Percentiles rank a stretch among this genome's conserved stretches.
These are phyloP conservation scores for Schizopygopsis pylzovi DNA, from an alignment of 2,797 vertebrate species.

Conservation along the genomic window DNA sequence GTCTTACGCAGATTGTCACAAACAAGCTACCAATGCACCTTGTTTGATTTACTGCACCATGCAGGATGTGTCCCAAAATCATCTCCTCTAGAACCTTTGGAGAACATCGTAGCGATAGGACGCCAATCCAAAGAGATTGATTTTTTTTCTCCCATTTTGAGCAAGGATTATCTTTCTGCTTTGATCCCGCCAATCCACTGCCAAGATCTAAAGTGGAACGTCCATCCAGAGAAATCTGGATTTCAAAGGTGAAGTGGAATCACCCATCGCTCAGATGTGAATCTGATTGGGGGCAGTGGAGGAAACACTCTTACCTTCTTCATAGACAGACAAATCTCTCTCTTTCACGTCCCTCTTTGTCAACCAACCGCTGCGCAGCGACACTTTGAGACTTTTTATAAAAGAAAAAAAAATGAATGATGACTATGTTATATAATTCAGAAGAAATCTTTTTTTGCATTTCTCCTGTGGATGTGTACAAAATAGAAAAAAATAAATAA, in stretches of 20 bases:
- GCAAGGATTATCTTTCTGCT: slow-evolving; percentile 18
- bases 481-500: slow-evolving; percentile 24
- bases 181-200: slow-evolving; percentile 32
- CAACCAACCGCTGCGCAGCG: slow-evolving; percentile 58
- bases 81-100: slow-evolving; percentile 9
- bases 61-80: neutral
- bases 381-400: slow-evolving; percentile 61
- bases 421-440: slow-evolving; percentile 44
- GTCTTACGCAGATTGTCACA: neutral
- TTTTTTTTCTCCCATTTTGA: slow-evolving; percentile 29
- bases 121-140: slow-evolving; percentile 15
- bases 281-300: slow-evolving; percentile 37
- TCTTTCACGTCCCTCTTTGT: slow-evolving; percentile 27
- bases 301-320: slow-evolving; percentile 23
- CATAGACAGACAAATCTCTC: slow-evolving; percentile 26
- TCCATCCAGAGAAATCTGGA: slow-evolving; percentile 12
- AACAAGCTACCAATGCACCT: neutral
- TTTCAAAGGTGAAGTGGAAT: slow-evolving; percentile 30
- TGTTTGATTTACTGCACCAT: neutral
- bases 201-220: slow-evolving; percentile 34
- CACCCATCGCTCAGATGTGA: slow-evolving; percentile 27
- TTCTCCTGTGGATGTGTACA: slow-evolving; percentile 53
- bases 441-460: slow-evolving; percentile 39
- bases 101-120: neutral
- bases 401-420: slow-evolving; percentile 40